Evolutionary conservation across 2,888 invertebrate species (phyloP).

Genomic region (Drosophila quinaria): DNA sequence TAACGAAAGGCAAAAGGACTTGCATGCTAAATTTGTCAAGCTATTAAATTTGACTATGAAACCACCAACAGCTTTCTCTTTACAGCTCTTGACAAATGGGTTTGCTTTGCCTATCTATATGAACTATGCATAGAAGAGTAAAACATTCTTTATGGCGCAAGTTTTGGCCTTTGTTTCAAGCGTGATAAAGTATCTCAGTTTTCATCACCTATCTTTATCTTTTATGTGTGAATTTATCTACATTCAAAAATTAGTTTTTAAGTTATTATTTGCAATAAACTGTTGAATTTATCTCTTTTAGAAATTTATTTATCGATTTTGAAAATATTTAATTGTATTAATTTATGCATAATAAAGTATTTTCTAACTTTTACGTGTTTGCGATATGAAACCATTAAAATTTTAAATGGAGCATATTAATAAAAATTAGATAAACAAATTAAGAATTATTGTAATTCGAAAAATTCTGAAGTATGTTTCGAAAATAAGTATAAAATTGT

Average conservation of each 20-base stretch:
- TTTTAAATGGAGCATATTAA: too few species aligned
- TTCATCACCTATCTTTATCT: not conserved
- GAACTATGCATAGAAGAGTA: constrained; percentile 1
- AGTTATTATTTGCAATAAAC: not conserved
- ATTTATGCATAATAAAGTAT: too few species aligned
- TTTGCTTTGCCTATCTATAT: constrained; percentile 8
- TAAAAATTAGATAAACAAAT: too few species aligned
- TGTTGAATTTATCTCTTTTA: too few species aligned
- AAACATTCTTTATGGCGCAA: not conserved
- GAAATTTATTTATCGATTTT: too few species aligned
- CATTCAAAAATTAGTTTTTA: not conserved
- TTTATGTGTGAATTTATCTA: not conserved
- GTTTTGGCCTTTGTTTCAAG: constrained; percentile 4
- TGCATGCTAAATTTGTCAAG: constrained; percentile 37
- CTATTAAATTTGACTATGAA: constrained; percentile 35
- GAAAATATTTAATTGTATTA: too few species aligned
- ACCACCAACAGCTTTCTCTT: constrained; percentile 16
- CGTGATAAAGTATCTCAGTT: constrained; percentile 4
- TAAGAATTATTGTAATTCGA: too few species aligned
- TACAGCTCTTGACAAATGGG: constrained; percentile 27
- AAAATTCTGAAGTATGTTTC: too few species aligned
- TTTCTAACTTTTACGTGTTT: too few species aligned
- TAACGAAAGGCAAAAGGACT: constrained; percentile 6
- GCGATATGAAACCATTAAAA: too few species aligned
- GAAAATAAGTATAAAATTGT: too few species aligned